These are phyloP conservation scores for Perithous albicinctus DNA, from an alignment of 2,888 invertebrate species.

Conservation along the genomic window DNA sequence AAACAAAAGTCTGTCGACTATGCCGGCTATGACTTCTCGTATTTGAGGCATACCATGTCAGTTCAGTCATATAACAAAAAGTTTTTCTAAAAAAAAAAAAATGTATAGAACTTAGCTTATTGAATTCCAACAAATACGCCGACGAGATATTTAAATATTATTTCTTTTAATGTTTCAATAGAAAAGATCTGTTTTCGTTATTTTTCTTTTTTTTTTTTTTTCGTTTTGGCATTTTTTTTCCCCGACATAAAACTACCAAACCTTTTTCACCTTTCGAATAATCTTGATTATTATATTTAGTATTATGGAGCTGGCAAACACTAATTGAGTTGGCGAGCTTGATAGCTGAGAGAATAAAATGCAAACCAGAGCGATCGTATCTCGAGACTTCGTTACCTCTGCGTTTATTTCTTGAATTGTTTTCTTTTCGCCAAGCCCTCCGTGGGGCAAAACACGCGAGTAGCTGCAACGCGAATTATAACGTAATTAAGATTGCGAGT, in stretches of 20 bases:
- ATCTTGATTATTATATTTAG: neutral
- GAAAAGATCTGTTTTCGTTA: no score
- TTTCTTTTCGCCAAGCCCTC: neutral
- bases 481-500: neutral
- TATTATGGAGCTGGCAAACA: neutral
- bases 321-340: conserved; percentile 22
- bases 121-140: no score
- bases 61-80: neutral
- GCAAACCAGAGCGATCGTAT: conserved; percentile 23
- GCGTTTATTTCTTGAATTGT: neutral
- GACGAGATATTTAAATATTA: no score
- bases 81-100: neutral
- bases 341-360: conserved; percentile 1
- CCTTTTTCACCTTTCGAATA: neutral
- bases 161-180: no score
- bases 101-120: neutral
- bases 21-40: no score
- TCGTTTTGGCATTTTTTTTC: no score
- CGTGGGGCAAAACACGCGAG: no score
- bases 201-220: no score
- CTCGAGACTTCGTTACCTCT: neutral
- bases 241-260: no score
- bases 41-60: no score
- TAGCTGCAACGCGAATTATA: neutral
- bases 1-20: neutral